Percentiles rank a stretch among this genome's conserved stretches.
phyloP scores from a whole-genome alignment of 2,797 vertebrate species.

The Rousettus madagascariensis region DNA sequence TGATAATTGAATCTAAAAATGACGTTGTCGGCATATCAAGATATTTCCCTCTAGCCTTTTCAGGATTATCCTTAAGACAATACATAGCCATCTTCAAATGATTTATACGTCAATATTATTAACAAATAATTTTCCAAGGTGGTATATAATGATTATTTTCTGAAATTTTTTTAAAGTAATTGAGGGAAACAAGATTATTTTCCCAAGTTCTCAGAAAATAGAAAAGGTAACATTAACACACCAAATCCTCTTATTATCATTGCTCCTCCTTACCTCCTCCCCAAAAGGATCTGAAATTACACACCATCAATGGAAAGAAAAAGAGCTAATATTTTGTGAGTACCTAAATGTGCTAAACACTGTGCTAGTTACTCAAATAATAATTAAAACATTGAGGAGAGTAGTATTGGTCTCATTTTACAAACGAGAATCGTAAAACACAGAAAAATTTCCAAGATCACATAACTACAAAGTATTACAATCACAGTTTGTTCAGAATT shows the following conservation, averaged over 20 bases:
- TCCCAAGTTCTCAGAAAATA: background rate
- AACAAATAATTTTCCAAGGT: background rate
- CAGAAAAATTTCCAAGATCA: background rate
- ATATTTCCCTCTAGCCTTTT: background rate
- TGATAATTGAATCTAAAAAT: constrained; percentile 18
- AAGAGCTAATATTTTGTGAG: background rate
- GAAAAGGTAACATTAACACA: background rate
- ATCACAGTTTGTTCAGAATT: background rate
- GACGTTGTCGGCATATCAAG: background rate
- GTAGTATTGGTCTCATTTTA: background rate
- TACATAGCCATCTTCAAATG: background rate
- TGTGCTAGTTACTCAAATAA: background rate
- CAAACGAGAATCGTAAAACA: background rate
- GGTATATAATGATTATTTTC: background rate
- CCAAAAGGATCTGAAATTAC: background rate
- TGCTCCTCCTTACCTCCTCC: background rate
- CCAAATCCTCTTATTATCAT: background rate
- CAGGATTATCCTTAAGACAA: background rate
- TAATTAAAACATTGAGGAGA: background rate
- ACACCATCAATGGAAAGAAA: background rate
- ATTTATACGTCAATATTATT: background rate
- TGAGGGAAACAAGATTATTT: constrained; percentile 21
- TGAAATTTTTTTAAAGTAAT: background rate
- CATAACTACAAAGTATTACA: background rate
- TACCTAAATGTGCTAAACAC: background rate